Evolutionary conservation across 2,797 vertebrate genomes (phyloP).

Genomic region (Protonibea diacanthus): DNA sequence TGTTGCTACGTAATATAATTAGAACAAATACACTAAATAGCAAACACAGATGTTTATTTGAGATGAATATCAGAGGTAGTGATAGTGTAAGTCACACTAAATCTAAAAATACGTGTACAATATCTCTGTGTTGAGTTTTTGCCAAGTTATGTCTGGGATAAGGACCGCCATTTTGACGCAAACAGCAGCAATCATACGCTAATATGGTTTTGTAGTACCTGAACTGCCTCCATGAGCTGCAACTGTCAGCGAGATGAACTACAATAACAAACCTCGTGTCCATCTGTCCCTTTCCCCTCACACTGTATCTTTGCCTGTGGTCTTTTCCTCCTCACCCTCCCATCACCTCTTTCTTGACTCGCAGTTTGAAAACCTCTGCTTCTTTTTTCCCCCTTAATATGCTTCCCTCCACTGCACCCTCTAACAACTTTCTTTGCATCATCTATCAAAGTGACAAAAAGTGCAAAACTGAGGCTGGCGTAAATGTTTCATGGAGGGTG

Average conservation of each 20-base stretch:
- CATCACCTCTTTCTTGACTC: background rate
- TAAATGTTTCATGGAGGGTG: background rate
- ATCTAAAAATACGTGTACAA: background rate
- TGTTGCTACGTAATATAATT: too few species aligned
- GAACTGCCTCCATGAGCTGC: background rate
- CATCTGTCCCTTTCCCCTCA: background rate
- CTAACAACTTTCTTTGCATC: background rate
- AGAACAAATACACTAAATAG: too few species aligned
- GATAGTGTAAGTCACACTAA: background rate
- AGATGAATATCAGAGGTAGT: background rate
- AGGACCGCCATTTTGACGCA: background rate
- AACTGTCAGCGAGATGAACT: background rate
- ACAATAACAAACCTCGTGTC: background rate
- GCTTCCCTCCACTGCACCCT: background rate
- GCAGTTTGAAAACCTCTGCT: background rate
- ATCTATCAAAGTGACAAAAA: slow-evolving; percentile 25
- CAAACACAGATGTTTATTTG: background rate
- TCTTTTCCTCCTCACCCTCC: background rate
- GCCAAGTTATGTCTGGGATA: background rate
- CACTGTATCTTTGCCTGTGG: background rate
- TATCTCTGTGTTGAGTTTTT: background rate
- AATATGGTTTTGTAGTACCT: background rate
- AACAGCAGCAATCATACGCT: background rate
- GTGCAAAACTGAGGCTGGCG: background rate
- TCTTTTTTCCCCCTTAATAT: background rate